A percentile compares a stretch with the other conserved stretches of the same genome.
Conservation (phyloP, 2,113 vertebrate genomes). For the Tylochromis polylepis region DNA sequence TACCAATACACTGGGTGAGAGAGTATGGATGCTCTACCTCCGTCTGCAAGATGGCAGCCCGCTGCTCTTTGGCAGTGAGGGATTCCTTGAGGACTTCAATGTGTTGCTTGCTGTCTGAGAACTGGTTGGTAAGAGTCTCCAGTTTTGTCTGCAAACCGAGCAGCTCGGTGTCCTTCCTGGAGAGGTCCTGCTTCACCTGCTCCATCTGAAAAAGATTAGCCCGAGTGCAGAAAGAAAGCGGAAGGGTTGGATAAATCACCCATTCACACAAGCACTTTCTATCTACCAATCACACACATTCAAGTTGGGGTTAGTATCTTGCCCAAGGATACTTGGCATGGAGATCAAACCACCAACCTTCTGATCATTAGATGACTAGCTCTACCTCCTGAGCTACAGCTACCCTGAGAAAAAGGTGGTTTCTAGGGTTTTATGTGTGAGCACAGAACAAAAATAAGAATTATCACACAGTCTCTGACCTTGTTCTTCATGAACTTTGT, state of each 20-base stretch:
- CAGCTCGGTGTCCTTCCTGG: slow-evolving; percentile 92
- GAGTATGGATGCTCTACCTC: slow-evolving; percentile 76
- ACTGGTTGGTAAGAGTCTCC: slow-evolving; percentile 95
- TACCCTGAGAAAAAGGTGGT: background rate
- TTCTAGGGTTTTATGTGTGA: background rate
- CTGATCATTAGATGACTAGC: background rate
- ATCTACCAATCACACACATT: background rate
- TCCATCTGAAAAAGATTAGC: slow-evolving; percentile 79
- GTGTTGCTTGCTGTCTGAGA: slow-evolving; percentile 98
- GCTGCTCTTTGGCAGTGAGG: slow-evolving; percentile 94
- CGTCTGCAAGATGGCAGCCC: slow-evolving; percentile 95
- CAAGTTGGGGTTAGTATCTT: background rate
- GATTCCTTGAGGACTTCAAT: slow-evolving; percentile 98
- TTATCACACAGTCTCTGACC: slow-evolving; percentile 65
- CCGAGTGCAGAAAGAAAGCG: background rate
- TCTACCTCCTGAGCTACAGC: background rate
- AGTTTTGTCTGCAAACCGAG: slow-evolving; percentile 96
- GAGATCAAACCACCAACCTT: background rate
- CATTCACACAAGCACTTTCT: background rate
- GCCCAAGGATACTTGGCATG: background rate
- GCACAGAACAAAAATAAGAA: background rate
- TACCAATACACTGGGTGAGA: background rate
- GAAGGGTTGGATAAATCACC: background rate
- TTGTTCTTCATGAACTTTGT: slow-evolving; percentile 99
- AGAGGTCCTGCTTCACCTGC: slow-evolving; percentile 96